phyloP scores from a whole-genome alignment of 2,797 vertebrate species.

The Lates japonicus region DNA sequence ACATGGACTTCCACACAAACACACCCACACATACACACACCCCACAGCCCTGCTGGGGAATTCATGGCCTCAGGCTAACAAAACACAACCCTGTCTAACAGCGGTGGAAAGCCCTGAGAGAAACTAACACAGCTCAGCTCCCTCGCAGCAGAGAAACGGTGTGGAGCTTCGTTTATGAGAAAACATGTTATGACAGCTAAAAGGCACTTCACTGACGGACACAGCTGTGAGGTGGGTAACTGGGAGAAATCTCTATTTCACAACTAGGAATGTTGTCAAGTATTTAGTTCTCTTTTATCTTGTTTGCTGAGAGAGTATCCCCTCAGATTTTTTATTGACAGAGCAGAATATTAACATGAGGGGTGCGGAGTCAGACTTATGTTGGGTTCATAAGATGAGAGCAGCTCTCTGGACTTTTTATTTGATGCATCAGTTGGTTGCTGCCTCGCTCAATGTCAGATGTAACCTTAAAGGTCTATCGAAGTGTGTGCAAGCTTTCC shows the following conservation, averaged over 20 bases:
- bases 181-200: constrained; percentile 37
- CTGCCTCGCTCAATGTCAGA: neutral
- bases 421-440: neutral
- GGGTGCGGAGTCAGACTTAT: neutral
- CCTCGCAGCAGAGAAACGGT: constrained; percentile 43
- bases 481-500: constrained; percentile 1
- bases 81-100: constrained; percentile 74
- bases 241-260: neutral
- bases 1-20: constrained; percentile 55
- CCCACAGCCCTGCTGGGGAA: constrained; percentile 80
- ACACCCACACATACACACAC: constrained; percentile 58
- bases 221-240: constrained; percentile 56
- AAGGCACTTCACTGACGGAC: constrained; percentile 38
- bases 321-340: constrained; percentile 30
- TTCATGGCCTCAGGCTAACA: constrained; percentile 83
- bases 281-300: neutral
- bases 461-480: neutral
- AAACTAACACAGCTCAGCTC: constrained; percentile 42
- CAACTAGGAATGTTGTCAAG: constrained; percentile 12
- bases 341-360: constrained; percentile 19
- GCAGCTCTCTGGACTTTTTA: neutral
- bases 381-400: neutral
- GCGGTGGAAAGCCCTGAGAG: constrained; percentile 57
- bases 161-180: constrained; percentile 42
- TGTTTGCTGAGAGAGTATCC: constrained; percentile 38